Conservation (phyloP, 2,113 vertebrate species). For the Isichthys henryi region DNA sequence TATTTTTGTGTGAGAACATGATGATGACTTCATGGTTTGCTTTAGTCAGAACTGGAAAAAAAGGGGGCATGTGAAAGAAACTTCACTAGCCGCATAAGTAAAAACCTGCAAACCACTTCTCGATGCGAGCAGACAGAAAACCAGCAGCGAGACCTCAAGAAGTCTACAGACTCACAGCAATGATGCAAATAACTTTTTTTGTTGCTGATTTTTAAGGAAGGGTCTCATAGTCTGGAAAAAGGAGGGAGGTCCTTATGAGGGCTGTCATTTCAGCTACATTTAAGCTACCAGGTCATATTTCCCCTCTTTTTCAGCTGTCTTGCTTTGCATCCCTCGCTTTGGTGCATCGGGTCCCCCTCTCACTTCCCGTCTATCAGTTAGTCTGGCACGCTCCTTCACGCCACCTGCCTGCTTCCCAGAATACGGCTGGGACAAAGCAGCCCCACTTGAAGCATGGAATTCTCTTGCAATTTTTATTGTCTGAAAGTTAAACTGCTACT, state of each 20-base stretch:
- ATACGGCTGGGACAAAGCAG: not conserved
- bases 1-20: not conserved
- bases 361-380: not conserved
- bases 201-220: not conserved
- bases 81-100: not conserved
- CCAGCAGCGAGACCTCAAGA: not conserved
- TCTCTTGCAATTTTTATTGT: constrained; percentile 25
- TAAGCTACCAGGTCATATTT: not conserved
- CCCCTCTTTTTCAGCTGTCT: not conserved
- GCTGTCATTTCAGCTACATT: not conserved
- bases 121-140: not conserved
- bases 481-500: constrained; percentile 26
- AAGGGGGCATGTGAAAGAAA: not conserved
- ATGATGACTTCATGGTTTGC: not conserved
- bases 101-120: not conserved
- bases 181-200: not conserved
- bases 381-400: constrained; percentile 31
- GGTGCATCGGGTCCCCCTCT: not conserved
- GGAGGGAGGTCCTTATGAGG: not conserved
- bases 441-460: constrained; percentile 1
- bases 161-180: not conserved
- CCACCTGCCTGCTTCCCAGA: constrained; percentile 25
- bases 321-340: not conserved
- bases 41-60: not conserved
- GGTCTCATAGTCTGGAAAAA: not conserved